Evolutionary conservation across 2,888 invertebrate species (phyloP), one percentile per base, ranked within the genome.

Genomic region (Rotaria magnacalcarata): DNA sequence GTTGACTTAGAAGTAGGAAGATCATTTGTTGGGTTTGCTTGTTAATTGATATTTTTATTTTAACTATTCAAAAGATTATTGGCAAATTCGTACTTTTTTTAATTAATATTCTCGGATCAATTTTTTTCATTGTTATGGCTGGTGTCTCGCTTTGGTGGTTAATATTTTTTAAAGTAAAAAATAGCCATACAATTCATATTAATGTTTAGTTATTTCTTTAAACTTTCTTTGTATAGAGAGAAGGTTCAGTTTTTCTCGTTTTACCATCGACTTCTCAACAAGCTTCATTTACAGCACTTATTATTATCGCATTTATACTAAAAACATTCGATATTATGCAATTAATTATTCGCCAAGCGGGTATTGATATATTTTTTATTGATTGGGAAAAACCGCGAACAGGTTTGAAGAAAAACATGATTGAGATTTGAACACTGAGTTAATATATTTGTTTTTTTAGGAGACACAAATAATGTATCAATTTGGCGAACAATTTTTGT

Each of bases 401-500:
- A 24, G 56, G 74, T 11, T 27, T 16, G 27, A 60, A 0, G 8
- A 43, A 84, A 41, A 43, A 43, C 5, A 85, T 41, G 19, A 34
- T 43, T 58, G 10, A 16, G 11, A 34, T 67, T 54, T 11, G 5
- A 54, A 54, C 11, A 16, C 14, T 54, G 5, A 16, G 19, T 54
- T 54, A 16, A 16, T 14, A 16, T 54, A 16, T 19, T 54, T 54
- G 14, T 27, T 34, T 4, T 27, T 8, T 19, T 84, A 43, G 41
- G 43, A 34, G 74, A 86, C n/a, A 47, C n/a, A 21, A 86, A 86
- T 50, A 75, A n/a, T 43, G 92, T 94, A 34, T 93, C 93, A 87
- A 93, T 94, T 84, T 95, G 95, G 95, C 92, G 95, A 88, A 94
- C 94, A 27, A 94, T 94, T 89, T 94, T 95, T 89, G 93, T 95